phyloP scores from a whole-genome alignment of 2,797 vertebrate species.

The Premnoplex brunnescens region DNA sequence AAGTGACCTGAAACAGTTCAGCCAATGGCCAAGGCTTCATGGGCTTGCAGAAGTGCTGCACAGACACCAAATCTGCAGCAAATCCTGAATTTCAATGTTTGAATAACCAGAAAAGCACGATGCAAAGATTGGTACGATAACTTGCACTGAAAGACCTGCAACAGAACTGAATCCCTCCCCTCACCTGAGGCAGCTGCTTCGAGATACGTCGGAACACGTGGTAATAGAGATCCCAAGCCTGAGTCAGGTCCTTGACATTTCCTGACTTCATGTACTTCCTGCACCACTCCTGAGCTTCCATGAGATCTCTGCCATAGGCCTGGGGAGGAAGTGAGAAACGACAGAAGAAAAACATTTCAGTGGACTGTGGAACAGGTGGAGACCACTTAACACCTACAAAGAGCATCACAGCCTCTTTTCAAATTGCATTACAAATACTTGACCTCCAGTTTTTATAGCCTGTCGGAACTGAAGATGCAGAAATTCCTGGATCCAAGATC shows the following conservation, averaged over 20 bases:
- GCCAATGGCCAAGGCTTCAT: background rate
- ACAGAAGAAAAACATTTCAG: background rate
- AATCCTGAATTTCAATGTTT: background rate
- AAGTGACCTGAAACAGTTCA: background rate
- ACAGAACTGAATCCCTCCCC: background rate
- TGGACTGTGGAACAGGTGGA: background rate
- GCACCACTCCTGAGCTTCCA: conserved; percentile 99
- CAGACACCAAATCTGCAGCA: background rate
- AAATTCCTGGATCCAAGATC: background rate
- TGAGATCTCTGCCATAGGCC: conserved; percentile 97
- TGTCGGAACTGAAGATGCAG: background rate
- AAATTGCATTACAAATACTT: background rate
- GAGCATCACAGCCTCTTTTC: background rate
- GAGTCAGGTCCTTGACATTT: conserved; percentile 97
- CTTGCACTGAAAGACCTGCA: background rate
- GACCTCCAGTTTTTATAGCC: background rate
- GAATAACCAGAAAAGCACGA: background rate
- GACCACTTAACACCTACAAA: background rate
- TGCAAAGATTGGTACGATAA: background rate
- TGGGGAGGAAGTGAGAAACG: conserved; percentile 47
- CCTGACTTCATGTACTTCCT: conserved; percentile 99
- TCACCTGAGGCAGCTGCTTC: conserved; percentile 96
- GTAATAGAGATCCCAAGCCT: conserved; percentile 99
- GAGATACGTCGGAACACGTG: conserved; percentile 97
- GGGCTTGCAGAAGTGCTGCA: background rate